Evolutionary conservation across 2,888 invertebrate genomes (phyloP), one percentile per base, ranked within the genome.

Genomic region (Agonopterix subpropinquella): DNA sequence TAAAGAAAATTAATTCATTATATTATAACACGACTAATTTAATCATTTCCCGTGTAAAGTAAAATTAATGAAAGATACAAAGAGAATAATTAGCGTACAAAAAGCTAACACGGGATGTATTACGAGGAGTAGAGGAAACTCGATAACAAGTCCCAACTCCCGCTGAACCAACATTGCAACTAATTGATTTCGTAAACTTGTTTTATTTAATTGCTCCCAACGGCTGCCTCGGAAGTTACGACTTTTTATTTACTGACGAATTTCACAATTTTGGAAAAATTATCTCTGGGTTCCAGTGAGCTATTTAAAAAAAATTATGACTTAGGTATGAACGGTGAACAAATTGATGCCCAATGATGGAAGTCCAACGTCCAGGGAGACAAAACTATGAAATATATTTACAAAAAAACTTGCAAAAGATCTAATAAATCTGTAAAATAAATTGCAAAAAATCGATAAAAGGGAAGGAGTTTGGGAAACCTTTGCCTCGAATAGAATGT

Each of bases 111-210:
- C 8, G 15, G 15, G 35, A 9, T 45, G 8, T 44, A 37, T 45
- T n/a, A 28, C 39, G 39, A 11, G 2, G 39, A 45, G 45, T 45
- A 28, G 10, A 5, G 57, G 60, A 69, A 80, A 79, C 74, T 78
- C 74, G 70, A 80, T 77, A 77, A 76, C 70, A 77, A 77, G 66
- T 79, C 75, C 68, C 71, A 68, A 77, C 67, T 79, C 75, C 68
- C 71, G 69, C 73, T 71, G 75, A 73, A 67, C 73, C 72, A 74
- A 75, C 76, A 73, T 78, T 73, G 77, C 74, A 73, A 76, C 71
- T 79, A 81, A 82, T 79, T 79, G 79, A 79, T 77, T 83, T 68
- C 61, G 70, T 70, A 73, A 80, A 80, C 71, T 82, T 76, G 75
- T 78, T 77, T 75, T 70, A 78, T 80, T 75, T 77, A 79, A 82